Conservation (phyloP, 1,140 invertebrate species). For the Harpegnathos saltator region DNA sequence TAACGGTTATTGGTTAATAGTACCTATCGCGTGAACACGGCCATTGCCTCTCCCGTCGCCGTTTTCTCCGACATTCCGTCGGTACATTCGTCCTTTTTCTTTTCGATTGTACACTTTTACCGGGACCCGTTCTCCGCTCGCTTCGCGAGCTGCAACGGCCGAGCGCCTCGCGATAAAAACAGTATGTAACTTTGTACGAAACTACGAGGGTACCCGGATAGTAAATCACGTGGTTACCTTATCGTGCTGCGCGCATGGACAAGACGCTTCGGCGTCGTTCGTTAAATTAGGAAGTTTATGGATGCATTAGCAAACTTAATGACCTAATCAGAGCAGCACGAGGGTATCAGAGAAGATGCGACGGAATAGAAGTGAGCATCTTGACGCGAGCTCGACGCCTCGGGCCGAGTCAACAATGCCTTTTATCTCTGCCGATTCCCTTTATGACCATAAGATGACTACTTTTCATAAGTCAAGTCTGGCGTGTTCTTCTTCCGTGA, state of each 20-base stretch:
- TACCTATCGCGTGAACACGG: conserved; percentile 3
- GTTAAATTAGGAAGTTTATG: conserved; percentile 77
- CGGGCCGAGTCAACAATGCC: conserved; percentile 59
- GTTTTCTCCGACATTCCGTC: neutral
- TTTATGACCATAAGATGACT: neutral
- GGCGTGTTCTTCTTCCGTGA: neutral
- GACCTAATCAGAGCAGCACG: conserved; percentile 76
- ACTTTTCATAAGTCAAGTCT: neutral
- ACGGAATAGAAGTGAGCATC: conserved; percentile 60
- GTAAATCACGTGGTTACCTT: conserved; percentile 15
- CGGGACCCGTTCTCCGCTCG: neutral
- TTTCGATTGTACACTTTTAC: conserved; percentile 10
- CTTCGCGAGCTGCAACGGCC: neutral
- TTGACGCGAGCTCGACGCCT: conserved; percentile 71
- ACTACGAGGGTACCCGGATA: neutral
- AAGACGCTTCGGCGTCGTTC: conserved; percentile 60
- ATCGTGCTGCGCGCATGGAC: conserved; percentile 15
- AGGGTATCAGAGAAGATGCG: conserved; percentile 56
- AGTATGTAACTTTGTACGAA: conserved; percentile 1
- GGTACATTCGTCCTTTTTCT: neutral
- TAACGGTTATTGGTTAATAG: conserved; percentile 25
- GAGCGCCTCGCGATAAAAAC: conserved; percentile 15
- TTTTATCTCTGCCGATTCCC: conserved; percentile 69
- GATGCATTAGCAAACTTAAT: conserved; percentile 76
- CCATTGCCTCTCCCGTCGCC: neutral